Evolutionary conservation across 2,888 invertebrate genomes (phyloP).

Genomic region (Drosophila pseudotakahashii): DNA sequence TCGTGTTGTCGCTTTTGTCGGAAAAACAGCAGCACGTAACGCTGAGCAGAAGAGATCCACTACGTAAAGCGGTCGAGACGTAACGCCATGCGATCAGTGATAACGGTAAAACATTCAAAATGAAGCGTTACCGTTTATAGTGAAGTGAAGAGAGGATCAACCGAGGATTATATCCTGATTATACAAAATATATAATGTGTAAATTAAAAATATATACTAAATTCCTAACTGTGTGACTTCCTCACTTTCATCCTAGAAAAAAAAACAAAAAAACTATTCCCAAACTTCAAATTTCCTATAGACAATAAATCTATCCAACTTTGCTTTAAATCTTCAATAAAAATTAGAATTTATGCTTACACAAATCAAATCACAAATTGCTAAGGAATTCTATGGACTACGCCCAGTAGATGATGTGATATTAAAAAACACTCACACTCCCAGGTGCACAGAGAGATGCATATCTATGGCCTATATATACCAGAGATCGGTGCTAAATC

Average conservation of each 20-base stretch:
- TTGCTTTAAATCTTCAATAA: neutral
- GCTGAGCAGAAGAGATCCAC: constrained; percentile 21
- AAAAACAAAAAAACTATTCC: constrained; percentile 5
- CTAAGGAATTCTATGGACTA: constrained; percentile 28
- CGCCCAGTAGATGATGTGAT: constrained; percentile 54
- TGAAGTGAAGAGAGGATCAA: constrained; percentile 15
- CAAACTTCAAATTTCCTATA: constrained; percentile 30
- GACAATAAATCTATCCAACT: constrained; percentile 20
- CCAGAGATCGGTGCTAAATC: constrained; percentile 75
- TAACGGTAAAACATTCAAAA: constrained; percentile 46
- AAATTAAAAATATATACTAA: constrained; percentile 13
- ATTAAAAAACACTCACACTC: constrained; percentile 23
- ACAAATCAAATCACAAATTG: constrained; percentile 37
- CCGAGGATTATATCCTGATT: constrained; percentile 7
- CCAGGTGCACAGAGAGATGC: constrained; percentile 49
- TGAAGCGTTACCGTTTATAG: constrained; percentile 27
- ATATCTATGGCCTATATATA: constrained; percentile 46
- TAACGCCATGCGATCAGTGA: constrained; percentile 39
- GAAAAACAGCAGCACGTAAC: constrained; percentile 46
- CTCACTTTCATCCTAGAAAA: constrained; percentile 15
- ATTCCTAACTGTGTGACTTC: constrained; percentile 30
- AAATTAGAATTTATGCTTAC: constrained; percentile 2
- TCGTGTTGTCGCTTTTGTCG: constrained; percentile 78
- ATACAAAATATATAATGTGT: constrained; percentile 11
- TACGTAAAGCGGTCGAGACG: constrained; percentile 33